Conservation (phyloP, 2,797 vertebrate species). For the Argya squamiceps region DNA sequence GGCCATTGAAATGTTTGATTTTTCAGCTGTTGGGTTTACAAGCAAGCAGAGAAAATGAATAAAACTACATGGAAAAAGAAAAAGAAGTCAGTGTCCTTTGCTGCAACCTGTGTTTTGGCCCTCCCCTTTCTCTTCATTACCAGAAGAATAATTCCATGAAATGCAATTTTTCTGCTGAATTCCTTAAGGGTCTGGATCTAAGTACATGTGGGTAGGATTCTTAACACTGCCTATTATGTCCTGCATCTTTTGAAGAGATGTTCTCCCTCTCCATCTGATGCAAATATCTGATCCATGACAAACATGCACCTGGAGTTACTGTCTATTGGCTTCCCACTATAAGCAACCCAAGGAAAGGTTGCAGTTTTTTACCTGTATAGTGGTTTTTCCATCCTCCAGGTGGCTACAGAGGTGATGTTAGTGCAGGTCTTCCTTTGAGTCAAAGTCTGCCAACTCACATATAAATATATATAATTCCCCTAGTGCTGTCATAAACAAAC, state of each 20-base stretch:
- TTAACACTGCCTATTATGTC: background rate
- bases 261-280: background rate
- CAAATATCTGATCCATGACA: background rate
- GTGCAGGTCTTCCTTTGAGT: background rate
- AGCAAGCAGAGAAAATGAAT: background rate
- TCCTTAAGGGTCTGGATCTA: background rate
- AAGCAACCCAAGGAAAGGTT: background rate
- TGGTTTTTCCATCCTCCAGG: background rate
- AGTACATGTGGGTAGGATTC: background rate
- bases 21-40: background rate
- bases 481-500: background rate
- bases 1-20: background rate
- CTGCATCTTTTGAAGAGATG: background rate
- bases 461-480: background rate
- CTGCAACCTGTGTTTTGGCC: background rate
- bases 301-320: background rate
- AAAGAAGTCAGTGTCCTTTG: background rate
- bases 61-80: background rate
- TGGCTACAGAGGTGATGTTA: background rate
- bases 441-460: background rate
- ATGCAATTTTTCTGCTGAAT: background rate
- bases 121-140: background rate
- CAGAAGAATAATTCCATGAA: background rate
- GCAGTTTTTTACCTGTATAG: background rate
- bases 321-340: background rate